phyloP scores from a whole-genome alignment of 2,888 invertebrate species.

The Cryptophagus acutangulus region DNA sequence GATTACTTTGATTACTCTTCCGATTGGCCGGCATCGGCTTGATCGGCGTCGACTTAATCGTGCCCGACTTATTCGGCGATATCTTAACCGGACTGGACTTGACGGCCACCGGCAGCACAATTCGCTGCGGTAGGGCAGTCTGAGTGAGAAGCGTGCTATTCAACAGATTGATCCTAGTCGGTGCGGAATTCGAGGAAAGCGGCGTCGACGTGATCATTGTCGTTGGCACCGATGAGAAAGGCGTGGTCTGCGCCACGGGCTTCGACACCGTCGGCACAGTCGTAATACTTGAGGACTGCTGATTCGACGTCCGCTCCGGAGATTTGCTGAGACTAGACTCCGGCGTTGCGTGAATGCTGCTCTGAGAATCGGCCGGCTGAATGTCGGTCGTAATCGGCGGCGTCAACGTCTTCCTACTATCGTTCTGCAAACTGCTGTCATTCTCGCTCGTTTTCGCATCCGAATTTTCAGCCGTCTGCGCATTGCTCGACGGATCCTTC shows the following conservation, averaged over 20 bases:
- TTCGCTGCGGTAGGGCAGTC: constrained; percentile 46
- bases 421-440: constrained; percentile 27
- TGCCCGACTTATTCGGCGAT: constrained; percentile 52
- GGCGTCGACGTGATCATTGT: constrained; percentile 43
- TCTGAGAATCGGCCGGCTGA: constrained; percentile 47
- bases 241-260: constrained; percentile 40
- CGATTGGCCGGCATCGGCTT: constrained; percentile 50
- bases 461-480: constrained; percentile 22
- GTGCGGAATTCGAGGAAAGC: constrained; percentile 33
- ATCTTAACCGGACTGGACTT: constrained; percentile 49
- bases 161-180: constrained; percentile 43
- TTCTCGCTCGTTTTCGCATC: constrained; percentile 33
- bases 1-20: constrained; percentile 24
- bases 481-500: constrained; percentile 13
- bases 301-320: constrained; percentile 30
- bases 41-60: constrained; percentile 55
- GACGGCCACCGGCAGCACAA: constrained; percentile 51
- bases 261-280: constrained; percentile 36
- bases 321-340: constrained; percentile 35
- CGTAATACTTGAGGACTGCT: constrained; percentile 29
- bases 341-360: constrained; percentile 39
- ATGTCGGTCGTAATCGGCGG: constrained; percentile 41
- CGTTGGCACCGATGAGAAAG: constrained; percentile 39
- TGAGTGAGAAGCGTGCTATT: constrained; percentile 41
- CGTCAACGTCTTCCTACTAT: constrained; percentile 37